These are phyloP conservation scores for Scomber colias DNA, from an alignment of 2,113 vertebrate genomes.

Conservation along the genomic window DNA sequence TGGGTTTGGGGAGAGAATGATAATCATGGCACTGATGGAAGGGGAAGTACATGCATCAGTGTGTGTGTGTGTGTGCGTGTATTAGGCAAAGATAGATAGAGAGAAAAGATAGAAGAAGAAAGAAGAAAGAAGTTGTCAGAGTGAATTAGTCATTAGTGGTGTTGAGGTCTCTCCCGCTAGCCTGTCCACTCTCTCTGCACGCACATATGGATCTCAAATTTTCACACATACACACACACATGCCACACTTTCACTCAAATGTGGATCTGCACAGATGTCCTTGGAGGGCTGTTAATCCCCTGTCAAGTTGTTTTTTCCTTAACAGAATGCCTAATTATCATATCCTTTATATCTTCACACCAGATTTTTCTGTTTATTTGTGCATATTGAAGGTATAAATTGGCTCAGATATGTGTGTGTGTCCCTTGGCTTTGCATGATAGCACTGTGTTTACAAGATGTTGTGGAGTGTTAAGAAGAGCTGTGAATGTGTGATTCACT, in stretches of 20 bases:
- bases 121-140: conserved; percentile 59
- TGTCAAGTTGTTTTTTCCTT: conserved; percentile 16
- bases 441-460: conserved; percentile 73
- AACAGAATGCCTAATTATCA: conserved; percentile 27
- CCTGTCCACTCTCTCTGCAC: conserved; percentile 23
- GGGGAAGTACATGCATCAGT: background rate
- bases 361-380: conserved; percentile 61
- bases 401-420: conserved; percentile 57
- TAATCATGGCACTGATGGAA: conserved; percentile 38
- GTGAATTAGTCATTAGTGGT: conserved; percentile 57
- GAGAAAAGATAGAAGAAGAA: conserved; percentile 24
- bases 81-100: conserved; percentile 13
- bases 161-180: conserved; percentile 34
- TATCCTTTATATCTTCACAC: conserved; percentile 25
- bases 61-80: background rate
- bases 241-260: conserved; percentile 10
- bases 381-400: conserved; percentile 62
- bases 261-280: conserved; percentile 34
- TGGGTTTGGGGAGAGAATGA: conserved; percentile 25
- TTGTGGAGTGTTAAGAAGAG: conserved; percentile 72
- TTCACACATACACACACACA: conserved; percentile 14
- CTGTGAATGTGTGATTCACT: conserved; percentile 79
- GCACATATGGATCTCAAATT: conserved; percentile 58
- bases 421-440: conserved; percentile 69
- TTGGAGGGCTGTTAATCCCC: conserved; percentile 12